A percentile compares a stretch with the other conserved stretches of the same genome.
Evolutionary conservation across 2,797 vertebrate species (phyloP).

Genomic region (Lutjanus argentimaculatus): DNA sequence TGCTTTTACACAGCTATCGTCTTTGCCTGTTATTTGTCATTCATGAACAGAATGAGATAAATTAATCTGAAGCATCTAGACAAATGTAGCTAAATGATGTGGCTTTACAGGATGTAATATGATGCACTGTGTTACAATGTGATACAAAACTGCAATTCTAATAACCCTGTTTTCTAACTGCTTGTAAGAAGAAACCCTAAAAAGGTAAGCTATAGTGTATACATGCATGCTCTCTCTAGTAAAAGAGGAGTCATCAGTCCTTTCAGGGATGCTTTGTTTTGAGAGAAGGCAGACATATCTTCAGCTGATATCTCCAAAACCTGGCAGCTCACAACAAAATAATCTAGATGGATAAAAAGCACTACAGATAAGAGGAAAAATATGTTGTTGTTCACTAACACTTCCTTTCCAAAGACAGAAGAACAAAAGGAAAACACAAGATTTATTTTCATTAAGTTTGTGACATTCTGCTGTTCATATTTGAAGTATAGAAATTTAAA

Average conservation of each 20-base stretch:
- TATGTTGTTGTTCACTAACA: not conserved
- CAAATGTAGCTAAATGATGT: not conserved
- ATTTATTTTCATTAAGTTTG: not conserved
- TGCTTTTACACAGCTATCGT: conserved; percentile 13
- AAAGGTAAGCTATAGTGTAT: not conserved
- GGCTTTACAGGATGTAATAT: conserved; percentile 10
- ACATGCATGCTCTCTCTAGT: not conserved
- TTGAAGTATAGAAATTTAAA: not conserved
- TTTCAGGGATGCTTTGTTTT: not conserved
- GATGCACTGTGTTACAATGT: not conserved
- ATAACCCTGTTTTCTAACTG: not conserved
- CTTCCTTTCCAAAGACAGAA: not conserved
- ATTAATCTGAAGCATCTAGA: conserved; percentile 15
- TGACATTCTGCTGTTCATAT: not conserved
- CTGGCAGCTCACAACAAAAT: too few relatives aligned
- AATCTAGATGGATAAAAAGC: too few relatives aligned
- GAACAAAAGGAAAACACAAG: not conserved
- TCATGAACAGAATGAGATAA: conserved; percentile 11
- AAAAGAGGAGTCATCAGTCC: not conserved
- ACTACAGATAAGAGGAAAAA: too few relatives aligned
- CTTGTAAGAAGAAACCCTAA: not conserved
- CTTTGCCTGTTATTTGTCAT: not conserved
- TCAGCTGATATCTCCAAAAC: too few relatives aligned
- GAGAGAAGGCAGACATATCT: not conserved
- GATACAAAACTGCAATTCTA: conserved; percentile 6